Evolutionary conservation across 1,140 invertebrate species (phyloP), one percentile per base, ranked within the genome.

Genomic region (Lepidurus arcticus): DNA sequence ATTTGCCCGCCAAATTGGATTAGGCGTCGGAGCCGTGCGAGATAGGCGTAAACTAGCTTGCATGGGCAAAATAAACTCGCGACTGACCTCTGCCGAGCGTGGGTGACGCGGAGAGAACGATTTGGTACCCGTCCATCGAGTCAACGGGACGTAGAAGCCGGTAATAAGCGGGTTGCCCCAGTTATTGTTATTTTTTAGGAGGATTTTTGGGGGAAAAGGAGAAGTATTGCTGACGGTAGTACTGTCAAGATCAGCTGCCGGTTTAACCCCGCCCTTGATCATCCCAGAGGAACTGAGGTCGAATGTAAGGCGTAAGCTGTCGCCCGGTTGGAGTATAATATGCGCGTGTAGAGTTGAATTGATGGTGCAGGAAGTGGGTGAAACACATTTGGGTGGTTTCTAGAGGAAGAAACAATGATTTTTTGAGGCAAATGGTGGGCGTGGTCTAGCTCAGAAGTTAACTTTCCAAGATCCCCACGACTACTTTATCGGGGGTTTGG

Each of bases 341-440:
- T 78, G 74, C 34, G 78, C 78, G 78, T 78, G 78, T 16, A 78
- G 74, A 73, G 78, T 74, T 1, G 78, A 78, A 75, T 78, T 78
- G n/a, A 78, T 74, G 7, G 78, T 75, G 24, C 78, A 78, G 11
- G 78, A 45, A 8, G 78, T 45, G 1, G 78, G 78, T 8, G 34
- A 75, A 7, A 74, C 73, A 44, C 78, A 78, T 10, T 74, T 73
- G 21, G 78, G 78, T 26, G 78, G 78, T 44, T 78, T 78, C 78
- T 78, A 42, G 21, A 8, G 43, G 16, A 78, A n/a, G 11, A 13
- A 65, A 65, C 6, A 65, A 65, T n/a, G 53, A 13, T 21, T 21
- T 16, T 65, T 65, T n/a, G 53, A 65, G 21, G 1, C 53, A 21
- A 21, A 21, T 34, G 34, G 34, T 34, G 34, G 34, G 34, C 34